These are phyloP conservation scores for Cataglyphis albicans DNA, from an alignment of 2,888 invertebrate genomes.

Conservation along the genomic window DNA sequence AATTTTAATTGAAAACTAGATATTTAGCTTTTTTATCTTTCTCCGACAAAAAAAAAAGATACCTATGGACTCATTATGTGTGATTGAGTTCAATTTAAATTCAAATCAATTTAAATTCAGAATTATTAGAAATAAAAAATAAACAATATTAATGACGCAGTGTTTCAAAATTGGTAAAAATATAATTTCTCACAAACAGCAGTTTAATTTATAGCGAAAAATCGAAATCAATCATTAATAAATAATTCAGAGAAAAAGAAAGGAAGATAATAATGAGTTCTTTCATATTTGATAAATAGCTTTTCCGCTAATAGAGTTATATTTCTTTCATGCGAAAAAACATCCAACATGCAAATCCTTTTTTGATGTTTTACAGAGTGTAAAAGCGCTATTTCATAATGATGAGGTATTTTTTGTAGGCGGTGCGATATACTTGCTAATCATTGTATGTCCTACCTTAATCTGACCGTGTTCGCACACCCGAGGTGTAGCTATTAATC, in stretches of 20 bases:
- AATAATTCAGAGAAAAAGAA: neutral
- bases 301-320: neutral
- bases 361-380: neutral
- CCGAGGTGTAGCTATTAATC: slow-evolving; percentile 32
- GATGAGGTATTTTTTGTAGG: neutral
- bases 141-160: neutral
- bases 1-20: slow-evolving; percentile 16
- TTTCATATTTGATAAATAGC: neutral
- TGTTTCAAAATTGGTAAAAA: neutral
- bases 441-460: neutral
- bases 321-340: neutral
- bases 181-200: neutral
- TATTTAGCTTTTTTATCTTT: neutral
- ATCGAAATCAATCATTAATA: neutral
- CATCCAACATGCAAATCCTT: neutral
- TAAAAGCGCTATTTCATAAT: neutral
- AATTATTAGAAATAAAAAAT: neutral
- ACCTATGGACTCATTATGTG: slow-evolving; percentile 31
- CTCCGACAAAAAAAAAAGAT: neutral
- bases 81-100: slow-evolving; percentile 28
- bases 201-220: neutral
- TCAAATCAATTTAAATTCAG: neutral
- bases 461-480: neutral
- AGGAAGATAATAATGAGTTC: neutral
- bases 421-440: neutral